Percentiles rank a stretch among this genome's conserved stretches.
These are phyloP conservation scores for Leptoclinus maculatus DNA, from an alignment of 2,797 vertebrate species.

Conservation along the genomic window DNA sequence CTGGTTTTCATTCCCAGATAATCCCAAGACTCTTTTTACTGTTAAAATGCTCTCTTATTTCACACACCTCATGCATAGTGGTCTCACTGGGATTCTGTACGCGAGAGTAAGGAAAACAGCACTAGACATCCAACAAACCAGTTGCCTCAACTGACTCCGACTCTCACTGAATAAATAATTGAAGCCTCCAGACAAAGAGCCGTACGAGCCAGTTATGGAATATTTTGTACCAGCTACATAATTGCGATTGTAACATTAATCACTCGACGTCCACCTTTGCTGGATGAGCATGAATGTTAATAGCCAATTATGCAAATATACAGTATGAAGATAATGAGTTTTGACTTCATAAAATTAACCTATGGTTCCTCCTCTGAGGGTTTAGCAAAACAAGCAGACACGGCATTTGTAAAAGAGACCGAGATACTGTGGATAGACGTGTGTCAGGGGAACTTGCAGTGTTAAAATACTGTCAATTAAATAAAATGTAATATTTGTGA, in stretches of 20 bases:
- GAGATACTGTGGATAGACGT: not conserved
- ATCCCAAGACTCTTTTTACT: slow-evolving; percentile 50
- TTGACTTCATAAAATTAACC: slow-evolving; percentile 58
- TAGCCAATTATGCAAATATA: slow-evolving; percentile 74
- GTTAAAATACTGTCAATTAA: slow-evolving; percentile 17
- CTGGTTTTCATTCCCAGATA: slow-evolving; percentile 32
- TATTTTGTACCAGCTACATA: slow-evolving; percentile 54
- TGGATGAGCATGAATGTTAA: slow-evolving; percentile 69
- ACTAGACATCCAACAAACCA: slow-evolving; percentile 40
- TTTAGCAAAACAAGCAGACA: slow-evolving; percentile 35
- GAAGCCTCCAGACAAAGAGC: slow-evolving; percentile 62
- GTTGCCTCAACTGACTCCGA: slow-evolving; percentile 41
- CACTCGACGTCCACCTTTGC: slow-evolving; percentile 58
- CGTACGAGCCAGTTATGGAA: slow-evolving; percentile 43
- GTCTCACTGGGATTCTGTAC: slow-evolving; percentile 47
- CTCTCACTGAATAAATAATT: slow-evolving; percentile 66
- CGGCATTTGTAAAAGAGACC: slow-evolving; percentile 28
- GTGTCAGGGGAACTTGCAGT: not conserved
- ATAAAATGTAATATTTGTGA: not conserved
- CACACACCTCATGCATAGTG: slow-evolving; percentile 23
- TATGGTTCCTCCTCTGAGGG: slow-evolving; percentile 40
- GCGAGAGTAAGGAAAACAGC: slow-evolving; percentile 40
- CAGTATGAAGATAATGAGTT: slow-evolving; percentile 61
- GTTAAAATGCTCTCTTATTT: slow-evolving; percentile 45
- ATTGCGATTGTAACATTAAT: slow-evolving; percentile 72